Percentiles rank a stretch among this genome's conserved stretches.
phyloP scores from a whole-genome alignment of 2,888 invertebrate genomes.

The Perizoma affinitatum region DNA sequence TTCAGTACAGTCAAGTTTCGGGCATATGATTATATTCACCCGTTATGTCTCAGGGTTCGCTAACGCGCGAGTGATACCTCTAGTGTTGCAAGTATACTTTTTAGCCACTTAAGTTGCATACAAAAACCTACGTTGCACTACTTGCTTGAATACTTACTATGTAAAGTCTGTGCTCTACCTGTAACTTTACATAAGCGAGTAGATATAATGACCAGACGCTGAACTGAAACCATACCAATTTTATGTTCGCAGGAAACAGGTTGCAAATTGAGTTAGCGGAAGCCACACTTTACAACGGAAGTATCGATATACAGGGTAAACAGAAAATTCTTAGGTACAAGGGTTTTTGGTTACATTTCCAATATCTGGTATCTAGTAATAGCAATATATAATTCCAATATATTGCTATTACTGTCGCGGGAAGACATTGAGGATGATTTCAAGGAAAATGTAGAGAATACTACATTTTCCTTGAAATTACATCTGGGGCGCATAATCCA shows the following conservation, averaged over 20 bases:
- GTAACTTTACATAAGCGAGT: conserved; percentile 23
- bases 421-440: no score
- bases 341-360: neutral
- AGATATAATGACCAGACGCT: conserved; percentile 36
- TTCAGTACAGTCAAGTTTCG: no score
- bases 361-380: no score
- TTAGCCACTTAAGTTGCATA: no score
- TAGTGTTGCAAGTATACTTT: no score
- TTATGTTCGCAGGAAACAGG: conserved; percentile 56
- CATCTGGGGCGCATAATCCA: no score
- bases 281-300: conserved; percentile 64
- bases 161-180: conserved; percentile 20
- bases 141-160: conserved; percentile 10
- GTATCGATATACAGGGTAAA: conserved; percentile 29
- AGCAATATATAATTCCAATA: no score
- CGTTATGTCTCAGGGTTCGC: no score
- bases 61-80: no score
- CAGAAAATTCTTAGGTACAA: neutral
- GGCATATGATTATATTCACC: no score
- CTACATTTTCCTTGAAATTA: no score
- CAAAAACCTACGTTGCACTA: conserved; percentile 8
- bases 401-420: no score
- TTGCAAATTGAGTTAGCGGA: conserved; percentile 75
- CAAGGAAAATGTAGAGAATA: neutral
- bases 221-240: conserved; percentile 66